Base-by-base conservation (phyloP, 2,888 invertebrate genomes). In the Parochlus steinenii region DNA sequence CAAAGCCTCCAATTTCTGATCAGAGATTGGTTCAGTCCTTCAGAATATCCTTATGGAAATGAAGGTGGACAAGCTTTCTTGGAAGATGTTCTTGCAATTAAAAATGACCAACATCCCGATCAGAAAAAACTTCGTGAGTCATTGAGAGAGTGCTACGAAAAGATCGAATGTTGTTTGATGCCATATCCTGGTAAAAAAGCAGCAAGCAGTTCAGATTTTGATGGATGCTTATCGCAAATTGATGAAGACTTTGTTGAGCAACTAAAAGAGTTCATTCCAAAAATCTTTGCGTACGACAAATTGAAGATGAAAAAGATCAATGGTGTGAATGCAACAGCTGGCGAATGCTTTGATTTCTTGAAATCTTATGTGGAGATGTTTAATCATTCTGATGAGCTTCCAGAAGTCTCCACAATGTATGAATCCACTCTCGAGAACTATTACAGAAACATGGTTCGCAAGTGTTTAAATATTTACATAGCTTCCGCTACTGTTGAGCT, bases 111-210 rank as follows among this genome's bases (percentile, higher is more conserved):
- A 19, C 14, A 20, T 12, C 29, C 25, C 6, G 39, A 39, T 19
- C 26, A 30, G n/a, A 33, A 32, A 25, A 24, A 35, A 6, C 29
- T 39, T 14, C 39, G 39, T 8, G 20, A 11, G 3, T 32, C 28
- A 10, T 16, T 39, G 5, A 39, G 25, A 25, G 18, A 31, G 17
- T 39, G 31, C 15, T 39, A 28, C 15, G 32, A 39, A 7, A 17
- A 36, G 6, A n/a, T 36, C 5, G n/a, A 20, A 10, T 39, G 39
- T 16, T 39, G 23, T 19, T 12, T 39, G 4, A 28, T 39, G 39
- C 39, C 39, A 5, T 28, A 32, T 32, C 39, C 39, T 15, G 39
- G 39, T 2, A 34, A 31, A 17, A 32, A n/a, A 5, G 36, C 28
- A 3, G 18, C 32, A 11, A 20, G 20, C 17, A 22, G 28, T 12